Evolutionary conservation across 2,888 invertebrate species (phyloP), one percentile per base, ranked within the genome.

Genomic region (Pterostichus niger): DNA sequence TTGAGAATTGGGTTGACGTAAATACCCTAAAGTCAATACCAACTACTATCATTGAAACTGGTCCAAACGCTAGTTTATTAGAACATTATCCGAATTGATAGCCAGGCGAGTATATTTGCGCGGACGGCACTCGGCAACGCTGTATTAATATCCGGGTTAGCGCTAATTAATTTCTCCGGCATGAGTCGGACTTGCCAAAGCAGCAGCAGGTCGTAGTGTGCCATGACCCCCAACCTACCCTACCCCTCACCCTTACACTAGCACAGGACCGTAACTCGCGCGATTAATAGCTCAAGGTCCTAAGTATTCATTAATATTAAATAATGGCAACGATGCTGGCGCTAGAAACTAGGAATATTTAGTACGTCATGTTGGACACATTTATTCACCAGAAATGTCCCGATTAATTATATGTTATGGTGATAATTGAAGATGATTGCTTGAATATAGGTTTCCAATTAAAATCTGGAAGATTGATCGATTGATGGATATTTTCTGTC

Each of bases 131-230:
- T 59, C 17, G 44, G 59, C 77, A 33, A 33, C 77, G 40, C 77
- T 77, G 59, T 77, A 77, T 77, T 77, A 77, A 77, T 77, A 56
- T 77, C 77, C 59, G 59, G 77, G 77, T 77, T 77, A 77, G 77
- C 59, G 35, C 77, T 77, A 77, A 77, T 77, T 77, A 77, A 77
- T 77, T 77, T 77, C 77, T 64, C 64, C 64, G 64, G n/a, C 49
- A n/a, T 49, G 49, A 64, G 64, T 64, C 35, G 35, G 64, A 64
- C 64, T 64, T 35, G 11, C 31, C 31, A 31, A 64, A 56, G 59
- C 35, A 56, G 77, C 46, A 13, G 54, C 24, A 77, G 77, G 56
- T 77, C 54, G 54, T 59, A 54, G 54, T 54, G 75, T 49, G 33
- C 76, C 7, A 76, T 31, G 76, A 33, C 76, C 68, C 24, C 24